phyloP scores from a whole-genome alignment of 2,113 vertebrate genomes.

The Caretta caretta region DNA sequence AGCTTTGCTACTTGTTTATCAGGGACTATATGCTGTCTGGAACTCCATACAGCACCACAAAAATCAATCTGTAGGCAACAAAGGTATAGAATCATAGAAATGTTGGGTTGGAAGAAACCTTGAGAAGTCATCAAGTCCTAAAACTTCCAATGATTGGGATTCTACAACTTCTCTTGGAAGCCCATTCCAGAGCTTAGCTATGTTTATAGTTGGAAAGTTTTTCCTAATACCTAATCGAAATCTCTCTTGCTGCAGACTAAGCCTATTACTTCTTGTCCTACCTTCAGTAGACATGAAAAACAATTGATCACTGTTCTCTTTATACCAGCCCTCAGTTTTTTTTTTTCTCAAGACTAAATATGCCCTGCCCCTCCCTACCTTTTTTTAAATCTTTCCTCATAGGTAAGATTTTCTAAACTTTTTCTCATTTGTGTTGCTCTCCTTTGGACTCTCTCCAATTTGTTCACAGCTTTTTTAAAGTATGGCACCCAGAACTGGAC shows the following conservation, averaged over 20 bases:
- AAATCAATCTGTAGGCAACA: slow-evolving; percentile 53
- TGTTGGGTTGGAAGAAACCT: background rate
- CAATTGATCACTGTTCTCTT: background rate
- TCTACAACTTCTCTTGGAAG: background rate
- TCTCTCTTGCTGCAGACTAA: background rate
- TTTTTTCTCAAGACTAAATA: background rate
- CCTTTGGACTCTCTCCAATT: background rate
- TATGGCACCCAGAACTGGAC: background rate
- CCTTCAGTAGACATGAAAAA: background rate
- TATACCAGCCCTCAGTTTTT: too few species aligned
- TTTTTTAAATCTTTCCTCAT: background rate
- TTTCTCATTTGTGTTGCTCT: background rate
- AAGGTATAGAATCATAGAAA: background rate
- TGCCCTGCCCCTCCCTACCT: background rate
- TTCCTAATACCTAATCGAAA: background rate
- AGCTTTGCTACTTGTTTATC: slow-evolving; percentile 60
- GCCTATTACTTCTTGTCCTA: background rate
- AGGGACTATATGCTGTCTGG: slow-evolving; percentile 31
- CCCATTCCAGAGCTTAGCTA: background rate
- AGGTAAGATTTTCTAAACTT: background rate
- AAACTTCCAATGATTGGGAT: background rate
- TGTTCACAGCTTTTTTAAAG: background rate
- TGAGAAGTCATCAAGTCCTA: background rate
- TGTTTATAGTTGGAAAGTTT: background rate
- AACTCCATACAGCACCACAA: slow-evolving; percentile 7